Percentiles rank a stretch among this genome's conserved stretches.
phyloP scores from a whole-genome alignment of 2,888 invertebrate species.

The Drosophila villosipedis region DNA sequence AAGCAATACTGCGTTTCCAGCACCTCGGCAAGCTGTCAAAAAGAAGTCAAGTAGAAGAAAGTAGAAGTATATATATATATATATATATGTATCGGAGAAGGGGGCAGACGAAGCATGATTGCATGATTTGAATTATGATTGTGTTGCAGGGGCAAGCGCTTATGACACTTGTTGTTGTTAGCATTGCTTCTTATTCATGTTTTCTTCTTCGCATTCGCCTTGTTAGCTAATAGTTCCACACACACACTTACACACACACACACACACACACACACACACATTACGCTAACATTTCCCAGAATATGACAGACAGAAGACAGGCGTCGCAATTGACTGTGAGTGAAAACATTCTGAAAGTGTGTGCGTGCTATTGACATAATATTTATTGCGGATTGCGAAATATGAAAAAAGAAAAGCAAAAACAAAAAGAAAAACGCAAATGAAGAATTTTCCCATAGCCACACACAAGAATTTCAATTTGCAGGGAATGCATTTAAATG shows the following conservation, averaged over 20 bases:
- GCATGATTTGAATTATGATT: background rate
- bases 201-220: background rate
- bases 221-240: background rate
- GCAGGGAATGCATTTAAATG: background rate
- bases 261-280: background rate
- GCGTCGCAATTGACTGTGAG: background rate
- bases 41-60: background rate
- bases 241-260: background rate
- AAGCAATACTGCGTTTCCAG: slow-evolving; percentile 88
- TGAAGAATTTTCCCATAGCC: background rate
- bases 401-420: too few species aligned
- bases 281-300: background rate
- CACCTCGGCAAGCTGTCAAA: slow-evolving; percentile 81
- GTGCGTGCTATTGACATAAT: background rate
- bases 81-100: background rate
- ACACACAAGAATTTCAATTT: background rate
- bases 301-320: background rate
- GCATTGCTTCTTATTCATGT: background rate
- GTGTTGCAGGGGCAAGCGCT: background rate
- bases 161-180: slow-evolving; percentile 19
- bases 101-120: background rate
- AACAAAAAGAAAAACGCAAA: background rate
- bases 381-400: background rate
- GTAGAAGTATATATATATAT: too few species aligned
- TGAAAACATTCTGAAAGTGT: background rate